A percentile compares a stretch with the other conserved stretches of the same genome.
These are phyloP conservation scores for Scelioninae gen. 1 DNA, from an alignment of 2,888 invertebrate genomes.

Conservation along the genomic window DNA sequence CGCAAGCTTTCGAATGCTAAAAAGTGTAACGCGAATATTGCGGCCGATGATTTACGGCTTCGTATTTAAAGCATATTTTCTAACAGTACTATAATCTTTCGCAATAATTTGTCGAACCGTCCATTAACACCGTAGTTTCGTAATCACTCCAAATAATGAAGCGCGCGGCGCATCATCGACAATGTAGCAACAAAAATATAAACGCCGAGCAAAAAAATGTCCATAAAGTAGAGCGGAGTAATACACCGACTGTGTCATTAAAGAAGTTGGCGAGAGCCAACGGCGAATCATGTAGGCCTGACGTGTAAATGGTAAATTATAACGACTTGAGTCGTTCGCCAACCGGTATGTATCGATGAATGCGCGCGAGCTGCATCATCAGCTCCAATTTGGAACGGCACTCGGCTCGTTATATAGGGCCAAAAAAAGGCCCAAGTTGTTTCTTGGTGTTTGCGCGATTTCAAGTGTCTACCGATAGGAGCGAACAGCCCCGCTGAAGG, in stretches of 20 bases:
- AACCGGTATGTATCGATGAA: slow-evolving; percentile 51
- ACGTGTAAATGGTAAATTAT: slow-evolving; percentile 63
- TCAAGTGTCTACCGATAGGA: slow-evolving; percentile 63
- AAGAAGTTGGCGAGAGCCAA: slow-evolving; percentile 41
- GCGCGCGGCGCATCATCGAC: slow-evolving; percentile 44
- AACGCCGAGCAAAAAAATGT: slow-evolving; percentile 61
- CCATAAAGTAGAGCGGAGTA: slow-evolving; percentile 49
- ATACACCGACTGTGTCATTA: slow-evolving; percentile 56
- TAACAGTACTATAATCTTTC: slow-evolving; percentile 47
- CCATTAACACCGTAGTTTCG: slow-evolving; percentile 53
- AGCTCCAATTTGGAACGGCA: slow-evolving; percentile 66
- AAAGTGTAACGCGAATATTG: slow-evolving; percentile 31
- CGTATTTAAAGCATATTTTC: slow-evolving; percentile 36
- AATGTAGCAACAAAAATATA: slow-evolving; percentile 71
- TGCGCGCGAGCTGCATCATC: slow-evolving; percentile 65
- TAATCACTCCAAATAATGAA: slow-evolving; percentile 63
- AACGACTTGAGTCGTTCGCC: slow-evolving; percentile 24
- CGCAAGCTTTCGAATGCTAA: slow-evolving; percentile 4
- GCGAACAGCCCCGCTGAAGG: slow-evolving; percentile 60
- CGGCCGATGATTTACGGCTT: slow-evolving; percentile 26
- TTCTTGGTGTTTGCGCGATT: slow-evolving; percentile 59
- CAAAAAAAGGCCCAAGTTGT: slow-evolving; percentile 39
- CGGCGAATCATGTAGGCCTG: slow-evolving; percentile 49
- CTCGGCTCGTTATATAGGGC: slow-evolving; percentile 61
- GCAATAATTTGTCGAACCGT: slow-evolving; percentile 56